Evolutionary conservation across 2,888 invertebrate genomes (phyloP), one percentile per base, ranked within the genome.

Genomic region (Pseudoips prasinana): DNA sequence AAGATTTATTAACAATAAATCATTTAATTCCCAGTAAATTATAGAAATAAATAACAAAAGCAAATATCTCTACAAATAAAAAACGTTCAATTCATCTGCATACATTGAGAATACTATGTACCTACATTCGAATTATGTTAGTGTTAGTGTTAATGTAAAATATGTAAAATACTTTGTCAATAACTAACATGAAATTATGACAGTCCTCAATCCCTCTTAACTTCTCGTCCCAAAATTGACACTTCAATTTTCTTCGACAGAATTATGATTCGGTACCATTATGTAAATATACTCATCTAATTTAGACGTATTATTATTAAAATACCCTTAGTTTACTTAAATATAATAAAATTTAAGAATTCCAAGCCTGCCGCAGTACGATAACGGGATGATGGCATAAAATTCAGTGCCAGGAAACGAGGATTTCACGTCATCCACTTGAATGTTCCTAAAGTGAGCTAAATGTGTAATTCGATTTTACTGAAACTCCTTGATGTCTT

Each of bases 341-440:
- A 54, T 49, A 47, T 46, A 52, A 56, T 58, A 57, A 60, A 50
- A 50, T 53, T 48, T 51, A 56, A 33, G 43, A 58, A 53, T 54
- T 58, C 45, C 39, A 36, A 53, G 68, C 61, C 70, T 71, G 71
- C 46, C 38, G 9, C 33, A 25, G 29, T 22, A 42, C 43, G 75
- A 76, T 75, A 74, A 64, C 64, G 43, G 54, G 58, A 74, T 74
- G 48, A 69, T 46, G 59, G 59, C 65, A 54, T 73, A 66, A 74
- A 71, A 69, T 60, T 47, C 56, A 51, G 46, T 49, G 58, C 38
- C 49, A 56, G 51, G 60, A 61, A 70, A 61, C 57, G 50, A 53
- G 51, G 42, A 54, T 55, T 46, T 59, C 55, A 52, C 54, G 50
- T 46, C 58, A 53, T 54, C 53, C 14, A 14, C 14, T 14, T 30